These are phyloP conservation scores for Drosophila navojoa DNA, from an alignment of 1,140 invertebrate species.

Conservation along the genomic window DNA sequence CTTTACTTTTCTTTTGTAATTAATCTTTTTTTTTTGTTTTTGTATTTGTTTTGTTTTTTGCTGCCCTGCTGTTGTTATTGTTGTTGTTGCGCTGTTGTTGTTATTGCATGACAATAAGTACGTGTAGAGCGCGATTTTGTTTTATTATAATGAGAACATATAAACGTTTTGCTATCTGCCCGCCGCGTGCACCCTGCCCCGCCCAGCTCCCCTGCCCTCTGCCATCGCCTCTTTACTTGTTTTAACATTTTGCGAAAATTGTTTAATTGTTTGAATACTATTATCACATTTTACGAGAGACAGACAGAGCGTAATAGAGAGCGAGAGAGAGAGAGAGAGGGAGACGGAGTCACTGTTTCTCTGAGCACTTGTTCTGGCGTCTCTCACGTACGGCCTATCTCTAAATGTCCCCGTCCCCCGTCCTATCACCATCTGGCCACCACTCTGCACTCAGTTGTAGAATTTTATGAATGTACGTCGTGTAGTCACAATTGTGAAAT, in stretches of 20 bases:
- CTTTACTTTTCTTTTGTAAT: slow-evolving; percentile 70
- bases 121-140: slow-evolving; percentile 64
- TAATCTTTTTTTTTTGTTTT: slow-evolving; percentile 53
- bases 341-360: neutral
- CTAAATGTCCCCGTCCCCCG: neutral
- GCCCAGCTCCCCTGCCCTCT: neutral
- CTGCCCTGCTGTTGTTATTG: slow-evolving; percentile 19
- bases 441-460: neutral
- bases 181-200: slow-evolving; percentile 24
- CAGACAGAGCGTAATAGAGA: slow-evolving; percentile 1
- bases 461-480: slow-evolving; percentile 53
- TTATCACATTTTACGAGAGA: slow-evolving; percentile 65
- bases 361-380: neutral
- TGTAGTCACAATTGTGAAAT: slow-evolving; percentile 41
- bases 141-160: slow-evolving; percentile 79
- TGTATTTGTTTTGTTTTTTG: neutral
- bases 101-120: slow-evolving; percentile 52
- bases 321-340: neutral
- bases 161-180: slow-evolving; percentile 75
- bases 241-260: slow-evolving; percentile 77
- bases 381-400: slow-evolving; percentile 21
- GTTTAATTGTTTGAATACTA: slow-evolving; percentile 78
- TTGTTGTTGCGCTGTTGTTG: slow-evolving; percentile 30
- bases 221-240: slow-evolving; percentile 42
- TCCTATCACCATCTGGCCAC: neutral